Base-by-base conservation (phyloP, 2,797 vertebrate species). In the Chromis chromis region DNA sequence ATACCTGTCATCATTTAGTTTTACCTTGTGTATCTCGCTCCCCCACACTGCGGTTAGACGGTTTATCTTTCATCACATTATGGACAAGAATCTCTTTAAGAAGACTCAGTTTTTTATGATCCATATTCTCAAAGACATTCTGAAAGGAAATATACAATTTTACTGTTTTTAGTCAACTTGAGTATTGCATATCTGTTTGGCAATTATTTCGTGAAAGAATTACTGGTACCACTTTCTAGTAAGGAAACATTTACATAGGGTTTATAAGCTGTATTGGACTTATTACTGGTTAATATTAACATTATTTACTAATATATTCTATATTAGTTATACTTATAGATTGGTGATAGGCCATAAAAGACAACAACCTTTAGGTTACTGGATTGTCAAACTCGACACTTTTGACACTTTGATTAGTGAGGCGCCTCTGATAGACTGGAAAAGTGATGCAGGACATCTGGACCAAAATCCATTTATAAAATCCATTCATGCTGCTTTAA, bases 41-140 rank as follows among this genome's bases (percentile, higher is more conserved):
- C 42, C 22, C 65, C 4, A 28, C 59, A 2, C 39, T 69, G 69
- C 69, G 69, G 63, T 53, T 50, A 12, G 56, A 67, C 13, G 66
- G 17, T 55, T 92, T 88, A 56, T 78, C 81, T 21, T 71, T 89
- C 65, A 59, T 22, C 8, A 69, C 48, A 52, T 88, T 90, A 13
- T 86, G 79, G 22, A 87, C 72, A 0, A 95, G 54, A 53, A 95
- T 77, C 54, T 92, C 93, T 76, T 93, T 90, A 9, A 92, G 76
- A 59, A 73, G 57, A 70, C 85, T 94, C 59, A 88, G 28, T 61
- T 90, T 90, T 75, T 93, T 92, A 2, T 76, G 42, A 55, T 94
- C 94, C 86, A 96, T 83, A 14, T 88, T 92, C 69, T 95, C 94
- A 39, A 97, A 88, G 65, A 92, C 74, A 33, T 96, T 94, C 96